Evolutionary conservation across 2,797 vertebrate species (phyloP).

Genomic region (Lophius americanus): DNA sequence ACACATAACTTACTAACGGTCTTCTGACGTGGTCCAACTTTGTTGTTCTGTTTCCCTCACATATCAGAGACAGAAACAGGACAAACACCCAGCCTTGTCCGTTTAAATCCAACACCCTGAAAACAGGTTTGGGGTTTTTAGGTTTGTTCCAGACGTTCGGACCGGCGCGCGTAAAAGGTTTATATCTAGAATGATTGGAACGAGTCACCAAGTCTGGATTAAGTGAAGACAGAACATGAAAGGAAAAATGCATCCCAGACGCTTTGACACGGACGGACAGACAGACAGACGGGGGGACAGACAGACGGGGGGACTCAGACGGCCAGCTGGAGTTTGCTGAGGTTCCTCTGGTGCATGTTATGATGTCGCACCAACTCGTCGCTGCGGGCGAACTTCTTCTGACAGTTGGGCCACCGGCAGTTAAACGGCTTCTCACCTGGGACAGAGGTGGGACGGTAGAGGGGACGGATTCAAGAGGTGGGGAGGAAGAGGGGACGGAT

Average conservation of each 20-base stretch:
- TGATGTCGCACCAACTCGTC: conserved; percentile 98
- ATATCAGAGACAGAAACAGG: no score
- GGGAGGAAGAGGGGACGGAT: background rate
- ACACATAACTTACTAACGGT: no score
- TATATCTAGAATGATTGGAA: background rate
- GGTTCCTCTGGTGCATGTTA: conserved; percentile 99
- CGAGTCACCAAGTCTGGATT: background rate
- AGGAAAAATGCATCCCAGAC: conserved; percentile 31
- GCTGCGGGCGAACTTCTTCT: conserved; percentile 98
- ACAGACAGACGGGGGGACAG: background rate
- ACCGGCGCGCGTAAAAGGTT: no score
- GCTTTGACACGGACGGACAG: conserved; percentile 12
- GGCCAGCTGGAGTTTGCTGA: conserved; percentile 95
- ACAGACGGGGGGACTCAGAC: conserved; percentile 77
- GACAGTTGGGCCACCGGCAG: conserved; percentile 98
- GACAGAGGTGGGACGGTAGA: conserved; percentile 2
- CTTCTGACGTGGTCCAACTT: no score
- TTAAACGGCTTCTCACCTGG: conserved; percentile 98
- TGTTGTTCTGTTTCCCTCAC: no score
- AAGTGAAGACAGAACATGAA: conserved; percentile 3
- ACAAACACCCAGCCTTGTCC: no score
- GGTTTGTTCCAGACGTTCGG: no score
- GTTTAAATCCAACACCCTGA: no score
- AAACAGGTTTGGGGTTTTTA: no score
- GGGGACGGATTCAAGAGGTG: background rate